Conservation (phyloP, 2,797 vertebrate species). For the Furcifer pardalis region DNA sequence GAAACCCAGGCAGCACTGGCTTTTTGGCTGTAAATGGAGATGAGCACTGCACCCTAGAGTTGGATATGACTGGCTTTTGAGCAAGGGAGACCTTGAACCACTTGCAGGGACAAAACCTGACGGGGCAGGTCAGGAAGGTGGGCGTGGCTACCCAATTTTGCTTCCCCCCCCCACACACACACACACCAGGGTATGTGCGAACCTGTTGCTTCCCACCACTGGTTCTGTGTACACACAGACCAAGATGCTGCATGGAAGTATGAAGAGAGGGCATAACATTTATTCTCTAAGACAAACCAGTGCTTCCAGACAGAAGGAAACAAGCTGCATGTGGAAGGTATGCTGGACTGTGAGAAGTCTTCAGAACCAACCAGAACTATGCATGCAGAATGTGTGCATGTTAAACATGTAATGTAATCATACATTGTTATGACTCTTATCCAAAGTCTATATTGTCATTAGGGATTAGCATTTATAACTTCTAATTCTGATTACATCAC, state of each 20-base stretch:
- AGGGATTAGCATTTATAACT: background rate
- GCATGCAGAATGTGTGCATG: background rate
- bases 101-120: too few relatives aligned
- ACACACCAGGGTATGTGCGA: too few relatives aligned
- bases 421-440: background rate
- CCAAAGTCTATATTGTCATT: background rate
- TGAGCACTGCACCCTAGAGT: too few relatives aligned
- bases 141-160: too few relatives aligned
- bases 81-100: too few relatives aligned
- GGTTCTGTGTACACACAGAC: too few relatives aligned
- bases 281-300: background rate
- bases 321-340: background rate
- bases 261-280: background rate
- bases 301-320: background rate
- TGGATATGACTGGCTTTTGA: too few relatives aligned
- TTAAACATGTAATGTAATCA: background rate
- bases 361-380: background rate
- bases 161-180: too few relatives aligned
- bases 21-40: too few relatives aligned
- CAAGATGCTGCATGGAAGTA: background rate
- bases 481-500: background rate
- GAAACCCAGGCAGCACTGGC: too few relatives aligned
- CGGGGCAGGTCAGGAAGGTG: too few relatives aligned
- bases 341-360: background rate
- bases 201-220: too few relatives aligned